Evolutionary conservation across 2,888 invertebrate genomes (phyloP).

Genomic region (Lasioglossum oenotherae): DNA sequence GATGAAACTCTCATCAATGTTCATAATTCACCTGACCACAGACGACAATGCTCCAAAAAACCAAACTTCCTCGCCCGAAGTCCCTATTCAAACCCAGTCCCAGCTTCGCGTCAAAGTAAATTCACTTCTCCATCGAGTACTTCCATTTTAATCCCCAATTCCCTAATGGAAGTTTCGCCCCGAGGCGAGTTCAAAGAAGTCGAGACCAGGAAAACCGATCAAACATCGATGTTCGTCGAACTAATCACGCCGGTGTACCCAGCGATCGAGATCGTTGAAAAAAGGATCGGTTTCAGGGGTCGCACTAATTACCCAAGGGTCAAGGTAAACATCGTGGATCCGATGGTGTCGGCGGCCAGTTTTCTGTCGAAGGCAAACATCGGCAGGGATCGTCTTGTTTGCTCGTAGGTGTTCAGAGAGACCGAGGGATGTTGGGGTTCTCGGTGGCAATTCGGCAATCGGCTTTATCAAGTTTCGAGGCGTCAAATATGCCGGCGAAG

Average conservation of each 20-base stretch:
- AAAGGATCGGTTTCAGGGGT: constrained; percentile 5
- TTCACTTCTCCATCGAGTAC: neutral
- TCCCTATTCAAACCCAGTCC: neutral
- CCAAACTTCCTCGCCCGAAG: neutral
- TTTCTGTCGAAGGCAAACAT: neutral
- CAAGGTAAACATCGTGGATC: constrained; percentile 3
- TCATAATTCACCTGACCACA: neutral
- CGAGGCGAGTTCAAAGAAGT: neutral
- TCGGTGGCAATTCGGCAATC: constrained; percentile 72
- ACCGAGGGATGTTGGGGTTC: constrained; percentile 17
- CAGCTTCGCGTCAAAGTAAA: neutral
- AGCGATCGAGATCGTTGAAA: neutral
- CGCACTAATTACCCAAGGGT: constrained; percentile 28
- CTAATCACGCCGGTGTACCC: constrained; percentile 30
- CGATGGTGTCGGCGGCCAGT: neutral
- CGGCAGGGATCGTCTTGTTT: neutral
- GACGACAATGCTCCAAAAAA: neutral
- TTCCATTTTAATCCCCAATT: neutral
- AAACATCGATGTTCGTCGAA: constrained; percentile 31
- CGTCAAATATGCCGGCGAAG: constrained; percentile 50
- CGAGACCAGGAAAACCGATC: neutral
- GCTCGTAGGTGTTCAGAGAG: neutral
- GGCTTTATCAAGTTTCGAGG: constrained; percentile 71
- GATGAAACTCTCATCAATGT: too few relatives aligned
- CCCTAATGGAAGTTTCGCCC: neutral